phyloP scores from a whole-genome alignment of 2,797 vertebrate genomes.

The Miichthys miiuy region DNA sequence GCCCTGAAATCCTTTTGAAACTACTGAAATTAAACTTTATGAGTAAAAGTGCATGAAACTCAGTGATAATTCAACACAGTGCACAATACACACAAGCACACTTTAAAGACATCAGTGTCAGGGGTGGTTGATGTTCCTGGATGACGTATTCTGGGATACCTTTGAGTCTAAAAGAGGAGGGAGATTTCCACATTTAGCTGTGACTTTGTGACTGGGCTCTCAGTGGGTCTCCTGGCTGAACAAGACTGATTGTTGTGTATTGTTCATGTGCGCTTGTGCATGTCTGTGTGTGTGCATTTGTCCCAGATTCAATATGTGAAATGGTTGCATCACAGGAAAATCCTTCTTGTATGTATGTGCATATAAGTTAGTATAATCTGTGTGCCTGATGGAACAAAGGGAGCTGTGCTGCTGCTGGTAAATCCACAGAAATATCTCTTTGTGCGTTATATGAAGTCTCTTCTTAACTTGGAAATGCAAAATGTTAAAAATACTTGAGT shows the following conservation, averaged over 20 bases:
- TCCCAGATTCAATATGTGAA: conserved; percentile 5
- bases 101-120: neutral
- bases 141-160: conserved; percentile 8
- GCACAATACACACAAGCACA: neutral
- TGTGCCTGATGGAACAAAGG: neutral
- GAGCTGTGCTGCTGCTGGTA: neutral
- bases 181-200: conserved; percentile 14
- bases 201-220: conserved; percentile 16
- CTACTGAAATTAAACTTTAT: neutral
- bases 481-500: no score
- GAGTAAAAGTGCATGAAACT: neutral
- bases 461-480: no score
- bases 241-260: conserved; percentile 5
- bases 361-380: neutral
- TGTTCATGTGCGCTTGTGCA: neutral
- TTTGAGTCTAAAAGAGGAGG: neutral
- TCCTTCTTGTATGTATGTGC: neutral
- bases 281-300: conserved; percentile 1
- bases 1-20: no score
- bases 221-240: neutral
- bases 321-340: neutral
- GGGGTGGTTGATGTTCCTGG: neutral
- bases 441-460: neutral
- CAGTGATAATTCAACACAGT: neutral
- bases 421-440: neutral